These are phyloP conservation scores for Drosophila heteroneura DNA, from an alignment of 2,888 invertebrate genomes.

Conservation along the genomic window DNA sequence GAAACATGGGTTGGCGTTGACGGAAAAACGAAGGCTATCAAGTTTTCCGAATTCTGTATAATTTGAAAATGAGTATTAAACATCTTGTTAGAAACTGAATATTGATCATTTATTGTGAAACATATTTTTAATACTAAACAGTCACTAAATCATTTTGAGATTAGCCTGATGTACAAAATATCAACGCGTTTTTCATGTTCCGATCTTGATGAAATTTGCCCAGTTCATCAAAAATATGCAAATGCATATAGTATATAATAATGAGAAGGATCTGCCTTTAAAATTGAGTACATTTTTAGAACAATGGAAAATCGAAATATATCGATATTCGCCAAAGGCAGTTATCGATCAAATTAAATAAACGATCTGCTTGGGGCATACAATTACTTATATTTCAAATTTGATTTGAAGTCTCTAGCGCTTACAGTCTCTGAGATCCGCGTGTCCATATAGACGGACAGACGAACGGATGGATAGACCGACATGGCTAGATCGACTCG, in stretches of 20 bases:
- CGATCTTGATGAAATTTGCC: neutral
- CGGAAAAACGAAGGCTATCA: conserved; percentile 90
- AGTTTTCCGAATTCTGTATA: conserved; percentile 89
- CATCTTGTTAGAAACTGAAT: conserved; percentile 26
- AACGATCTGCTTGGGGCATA: neutral
- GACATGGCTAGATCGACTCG: neutral
- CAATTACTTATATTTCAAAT: neutral
- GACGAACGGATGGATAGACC: neutral
- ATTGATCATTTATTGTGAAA: conserved; percentile 7
- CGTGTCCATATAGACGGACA: neutral
- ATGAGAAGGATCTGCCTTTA: too few species aligned
- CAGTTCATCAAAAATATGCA: neutral
- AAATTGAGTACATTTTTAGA: too few species aligned
- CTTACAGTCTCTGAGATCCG: neutral
- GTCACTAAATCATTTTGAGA: neutral
- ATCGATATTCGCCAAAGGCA: neutral
- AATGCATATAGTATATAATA: neutral
- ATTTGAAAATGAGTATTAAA: conserved; percentile 49
- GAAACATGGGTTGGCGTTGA: conserved; percentile 87
- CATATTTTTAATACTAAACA: neutral
- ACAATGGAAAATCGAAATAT: neutral
- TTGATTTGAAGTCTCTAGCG: neutral
- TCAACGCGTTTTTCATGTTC: neutral
- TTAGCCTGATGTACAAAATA: neutral
- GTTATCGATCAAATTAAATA: neutral